A percentile compares a stretch with the other conserved stretches of the same genome.
phyloP scores from a whole-genome alignment of 2,888 invertebrate species.

The Philonicus albiceps region DNA sequence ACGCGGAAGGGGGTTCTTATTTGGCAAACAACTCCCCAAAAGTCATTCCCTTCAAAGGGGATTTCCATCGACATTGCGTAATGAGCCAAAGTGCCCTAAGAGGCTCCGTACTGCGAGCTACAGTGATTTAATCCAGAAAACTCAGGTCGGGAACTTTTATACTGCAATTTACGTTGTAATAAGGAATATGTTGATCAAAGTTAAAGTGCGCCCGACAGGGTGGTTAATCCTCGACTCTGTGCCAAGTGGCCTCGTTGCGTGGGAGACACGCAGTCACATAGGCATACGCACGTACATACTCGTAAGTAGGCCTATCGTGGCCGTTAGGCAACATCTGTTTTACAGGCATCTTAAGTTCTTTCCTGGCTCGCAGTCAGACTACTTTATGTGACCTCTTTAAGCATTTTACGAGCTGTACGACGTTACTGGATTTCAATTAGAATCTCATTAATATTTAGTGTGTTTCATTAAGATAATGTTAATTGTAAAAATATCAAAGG shows the following conservation, averaged over 20 bases:
- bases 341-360: background rate
- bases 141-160: background rate
- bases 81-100: slow-evolving; percentile 6
- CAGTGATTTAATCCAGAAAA: background rate
- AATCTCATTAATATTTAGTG: slow-evolving; percentile 15
- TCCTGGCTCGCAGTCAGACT: background rate
- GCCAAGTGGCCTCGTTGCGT: background rate
- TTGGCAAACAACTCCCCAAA: background rate
- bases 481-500: slow-evolving; percentile 2
- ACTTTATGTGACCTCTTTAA: slow-evolving; percentile 1
- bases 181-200: slow-evolving; percentile 22
- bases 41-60: background rate
- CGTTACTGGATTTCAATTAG: slow-evolving; percentile 12
- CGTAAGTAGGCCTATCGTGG: background rate
- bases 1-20: background rate
- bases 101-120: background rate
- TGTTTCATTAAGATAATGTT: slow-evolving; percentile 10
- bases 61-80: slow-evolving; percentile 9
- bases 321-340: background rate
- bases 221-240: slow-evolving; percentile 13
- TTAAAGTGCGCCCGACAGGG: slow-evolving; percentile 12
- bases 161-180: background rate
- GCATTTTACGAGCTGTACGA: background rate
- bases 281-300: background rate
- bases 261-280: no score